Evolutionary conservation across 2,888 invertebrate species (phyloP).

Genomic region (Rhimphoctona megacephalus): DNA sequence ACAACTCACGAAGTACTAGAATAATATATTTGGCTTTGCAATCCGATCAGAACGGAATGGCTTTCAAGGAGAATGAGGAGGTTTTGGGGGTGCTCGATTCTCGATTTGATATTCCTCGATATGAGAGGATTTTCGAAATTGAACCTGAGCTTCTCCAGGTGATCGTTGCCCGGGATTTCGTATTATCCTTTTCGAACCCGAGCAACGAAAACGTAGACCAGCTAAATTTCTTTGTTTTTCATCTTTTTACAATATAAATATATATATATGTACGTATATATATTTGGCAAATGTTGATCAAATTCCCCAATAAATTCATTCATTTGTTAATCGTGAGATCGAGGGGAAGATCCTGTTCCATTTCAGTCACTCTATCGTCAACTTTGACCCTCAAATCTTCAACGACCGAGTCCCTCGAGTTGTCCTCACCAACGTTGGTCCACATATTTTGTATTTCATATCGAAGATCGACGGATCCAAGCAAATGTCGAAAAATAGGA

Average conservation of each 20-base stretch:
- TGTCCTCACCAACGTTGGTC: slow-evolving; percentile 76
- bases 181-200: slow-evolving; percentile 51
- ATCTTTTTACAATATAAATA: slow-evolving; percentile 35
- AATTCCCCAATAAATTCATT: slow-evolving; percentile 46
- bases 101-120: neutral
- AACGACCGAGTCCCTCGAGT: slow-evolving; percentile 71
- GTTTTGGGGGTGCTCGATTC: slow-evolving; percentile 10
- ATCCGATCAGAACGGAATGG: slow-evolving; percentile 73
- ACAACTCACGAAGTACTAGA: slow-evolving; percentile 65
- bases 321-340: slow-evolving; percentile 84
- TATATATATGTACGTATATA: slow-evolving; percentile 19
- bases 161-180: slow-evolving; percentile 67
- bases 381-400: slow-evolving; percentile 84
- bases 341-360: slow-evolving; percentile 84
- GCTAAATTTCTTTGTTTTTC: slow-evolving; percentile 64
- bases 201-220: slow-evolving; percentile 74
- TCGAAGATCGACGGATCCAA: slow-evolving; percentile 81
- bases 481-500: slow-evolving; percentile 80
- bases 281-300: slow-evolving; percentile 60
- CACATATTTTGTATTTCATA: slow-evolving; percentile 82
- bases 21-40: slow-evolving; percentile 80
- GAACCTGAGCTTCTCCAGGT: slow-evolving; percentile 57
- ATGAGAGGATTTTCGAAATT: neutral
- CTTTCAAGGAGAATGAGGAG: slow-evolving; percentile 35
- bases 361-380: slow-evolving; percentile 79